Conservation (phyloP, 2,888 invertebrate genomes). For the Pyrgus malvae region DNA sequence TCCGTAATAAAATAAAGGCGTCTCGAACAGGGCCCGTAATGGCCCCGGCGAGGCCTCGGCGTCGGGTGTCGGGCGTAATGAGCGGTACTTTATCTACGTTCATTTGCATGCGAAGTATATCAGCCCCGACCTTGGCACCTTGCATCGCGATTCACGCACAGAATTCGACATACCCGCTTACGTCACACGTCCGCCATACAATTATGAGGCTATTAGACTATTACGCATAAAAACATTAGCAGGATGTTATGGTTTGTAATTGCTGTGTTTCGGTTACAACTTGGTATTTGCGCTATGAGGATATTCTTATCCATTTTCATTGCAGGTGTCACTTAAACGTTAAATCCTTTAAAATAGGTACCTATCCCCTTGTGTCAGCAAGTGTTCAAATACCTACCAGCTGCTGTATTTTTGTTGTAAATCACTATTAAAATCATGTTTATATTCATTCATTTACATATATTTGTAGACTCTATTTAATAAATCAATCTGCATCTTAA, state of each 20-base stretch:
- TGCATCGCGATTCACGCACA: constrained; percentile 56
- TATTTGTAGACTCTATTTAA: too few species aligned
- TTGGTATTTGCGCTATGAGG: too few species aligned
- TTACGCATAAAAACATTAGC: constrained; percentile 12
- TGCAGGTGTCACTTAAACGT: too few species aligned
- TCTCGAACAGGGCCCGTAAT: constrained; percentile 63
- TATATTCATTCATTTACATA: too few species aligned
- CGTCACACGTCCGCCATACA: constrained; percentile 41
- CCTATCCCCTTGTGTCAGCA: too few species aligned
- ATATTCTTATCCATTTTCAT: too few species aligned
- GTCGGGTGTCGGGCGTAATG: constrained; percentile 68
- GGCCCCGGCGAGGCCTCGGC: constrained; percentile 55
- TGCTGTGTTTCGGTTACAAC: too few species aligned
- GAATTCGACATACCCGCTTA: constrained; percentile 49
- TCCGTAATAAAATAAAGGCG: constrained; percentile 72
- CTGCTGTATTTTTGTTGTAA: too few species aligned
- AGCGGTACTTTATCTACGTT: constrained; percentile 73
- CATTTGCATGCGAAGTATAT: constrained; percentile 74
- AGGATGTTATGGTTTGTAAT: not conserved
- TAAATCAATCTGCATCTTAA: too few species aligned
- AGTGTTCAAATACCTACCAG: too few species aligned
- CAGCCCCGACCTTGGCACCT: constrained; percentile 75
- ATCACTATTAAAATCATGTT: too few species aligned
- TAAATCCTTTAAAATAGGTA: too few species aligned
- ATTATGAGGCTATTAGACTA: constrained; percentile 11